These are phyloP conservation scores for Sanderia malayensis DNA, from an alignment of 30 jellyfish, hydroid and myxozoan genomes.

Conservation along the genomic window DNA sequence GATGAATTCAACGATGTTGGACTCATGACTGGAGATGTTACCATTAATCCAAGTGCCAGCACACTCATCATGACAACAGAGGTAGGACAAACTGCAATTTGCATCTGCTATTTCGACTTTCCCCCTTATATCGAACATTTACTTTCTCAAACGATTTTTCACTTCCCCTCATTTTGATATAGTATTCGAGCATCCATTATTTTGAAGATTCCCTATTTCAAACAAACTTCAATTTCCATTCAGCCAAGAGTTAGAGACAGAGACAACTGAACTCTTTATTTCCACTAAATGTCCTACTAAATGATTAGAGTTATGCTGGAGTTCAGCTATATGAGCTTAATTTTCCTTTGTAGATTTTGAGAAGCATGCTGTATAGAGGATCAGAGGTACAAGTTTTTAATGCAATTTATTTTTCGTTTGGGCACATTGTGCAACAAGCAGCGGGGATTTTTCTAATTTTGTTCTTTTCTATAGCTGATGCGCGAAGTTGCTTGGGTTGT, in stretches of 20 bases:
- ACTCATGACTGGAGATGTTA: slow-evolving; percentile 97
- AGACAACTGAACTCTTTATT: no score
- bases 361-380: slow-evolving; percentile 99
- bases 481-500: slow-evolving; percentile 99
- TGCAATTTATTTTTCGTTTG: background rate
- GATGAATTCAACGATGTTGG: slow-evolving; percentile 98
- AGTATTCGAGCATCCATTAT: no score
- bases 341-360: slow-evolving; percentile 64
- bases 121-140: no score
- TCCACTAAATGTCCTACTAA: background rate
- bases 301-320: background rate
- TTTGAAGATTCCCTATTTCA: no score
- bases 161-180: no score
- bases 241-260: no score
- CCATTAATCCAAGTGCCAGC: slow-evolving; percentile 97
- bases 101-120: no score
- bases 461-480: slow-evolving; percentile 67
- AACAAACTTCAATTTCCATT: no score
- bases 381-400: slow-evolving; percentile 97
- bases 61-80: slow-evolving; percentile 96
- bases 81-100: no score
- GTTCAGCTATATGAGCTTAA: no score
- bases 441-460: slow-evolving; percentile 93
- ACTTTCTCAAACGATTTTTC: no score
- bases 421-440: slow-evolving; percentile 94